Conservation (phyloP, 2,113 vertebrate species). For the Grammomys surdaster region DNA sequence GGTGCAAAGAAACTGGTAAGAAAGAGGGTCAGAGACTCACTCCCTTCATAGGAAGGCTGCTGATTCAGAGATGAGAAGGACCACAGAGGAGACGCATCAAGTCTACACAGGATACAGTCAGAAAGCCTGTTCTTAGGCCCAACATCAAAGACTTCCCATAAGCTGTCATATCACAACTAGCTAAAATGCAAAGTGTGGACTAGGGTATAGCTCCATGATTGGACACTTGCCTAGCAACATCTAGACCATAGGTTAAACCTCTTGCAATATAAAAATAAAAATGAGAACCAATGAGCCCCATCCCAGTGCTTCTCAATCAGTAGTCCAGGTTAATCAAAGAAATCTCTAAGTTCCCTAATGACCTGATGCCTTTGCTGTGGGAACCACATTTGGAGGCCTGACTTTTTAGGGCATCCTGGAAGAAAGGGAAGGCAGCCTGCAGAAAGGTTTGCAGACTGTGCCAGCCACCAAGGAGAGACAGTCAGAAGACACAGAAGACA, state of each 20-base stretch:
- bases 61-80: not conserved
- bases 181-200: not conserved
- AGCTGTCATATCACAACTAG: no score
- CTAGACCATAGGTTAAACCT: not conserved
- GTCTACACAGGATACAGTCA: not conserved
- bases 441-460: fast-evolving
- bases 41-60: not conserved
- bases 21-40: not conserved
- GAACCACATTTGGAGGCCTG: not conserved
- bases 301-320: not conserved
- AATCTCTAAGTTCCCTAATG: not conserved
- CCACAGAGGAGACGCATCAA: not conserved
- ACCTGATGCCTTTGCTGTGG: not conserved
- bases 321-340: no score
- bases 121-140: not conserved
- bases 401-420: not conserved
- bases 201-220: not conserved
- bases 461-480: not conserved
- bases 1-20: not conserved
- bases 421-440: not conserved
- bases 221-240: not conserved
- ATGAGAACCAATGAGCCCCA: no score
- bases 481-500: not conserved
- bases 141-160: not conserved
- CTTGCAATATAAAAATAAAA: not conserved